Percentiles rank a stretch among this genome's conserved stretches.
Conservation (phyloP, 2,888 invertebrate species). For the Sclerodermus sp. region DNA sequence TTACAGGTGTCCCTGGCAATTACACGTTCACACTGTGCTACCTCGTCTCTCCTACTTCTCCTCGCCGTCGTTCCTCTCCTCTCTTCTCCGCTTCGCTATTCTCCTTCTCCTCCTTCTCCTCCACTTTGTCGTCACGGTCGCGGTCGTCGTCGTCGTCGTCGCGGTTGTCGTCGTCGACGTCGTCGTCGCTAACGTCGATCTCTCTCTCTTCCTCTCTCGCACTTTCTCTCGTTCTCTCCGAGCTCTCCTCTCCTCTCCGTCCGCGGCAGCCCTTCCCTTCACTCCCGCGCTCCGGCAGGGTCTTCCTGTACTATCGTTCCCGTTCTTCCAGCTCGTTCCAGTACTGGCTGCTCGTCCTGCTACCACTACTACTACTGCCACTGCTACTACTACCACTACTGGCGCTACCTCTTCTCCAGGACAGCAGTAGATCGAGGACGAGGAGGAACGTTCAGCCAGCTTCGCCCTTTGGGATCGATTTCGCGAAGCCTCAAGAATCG, state of each 20-base stretch:
- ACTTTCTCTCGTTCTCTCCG: background rate
- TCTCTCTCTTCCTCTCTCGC: constrained; percentile 1
- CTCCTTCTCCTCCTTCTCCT: too few species aligned
- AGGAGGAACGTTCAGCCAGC: background rate
- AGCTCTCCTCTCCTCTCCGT: too few species aligned
- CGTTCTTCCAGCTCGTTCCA: background rate
- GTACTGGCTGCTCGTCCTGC: background rate
- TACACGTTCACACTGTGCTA: background rate
- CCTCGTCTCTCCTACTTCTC: background rate
- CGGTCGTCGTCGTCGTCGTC: constrained; percentile 2
- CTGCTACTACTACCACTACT: too few species aligned
- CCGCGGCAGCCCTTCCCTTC: too few species aligned
- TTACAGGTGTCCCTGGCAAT: constrained; percentile 21
- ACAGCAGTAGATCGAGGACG: background rate
- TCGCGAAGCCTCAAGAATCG: background rate
- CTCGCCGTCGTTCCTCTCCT: too few species aligned
- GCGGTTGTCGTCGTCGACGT: too few species aligned
- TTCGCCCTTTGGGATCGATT: background rate
- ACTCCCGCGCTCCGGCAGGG: too few species aligned
- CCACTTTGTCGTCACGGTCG: too few species aligned
- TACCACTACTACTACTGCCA: background rate
- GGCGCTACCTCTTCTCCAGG: too few species aligned
- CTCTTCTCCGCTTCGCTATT: constrained; percentile 1
- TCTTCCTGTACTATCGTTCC: too few species aligned
- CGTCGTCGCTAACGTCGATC: too few species aligned